These are phyloP conservation scores for Pogoniulus pusillus DNA, from an alignment of 2,797 vertebrate genomes.

Conservation along the genomic window DNA sequence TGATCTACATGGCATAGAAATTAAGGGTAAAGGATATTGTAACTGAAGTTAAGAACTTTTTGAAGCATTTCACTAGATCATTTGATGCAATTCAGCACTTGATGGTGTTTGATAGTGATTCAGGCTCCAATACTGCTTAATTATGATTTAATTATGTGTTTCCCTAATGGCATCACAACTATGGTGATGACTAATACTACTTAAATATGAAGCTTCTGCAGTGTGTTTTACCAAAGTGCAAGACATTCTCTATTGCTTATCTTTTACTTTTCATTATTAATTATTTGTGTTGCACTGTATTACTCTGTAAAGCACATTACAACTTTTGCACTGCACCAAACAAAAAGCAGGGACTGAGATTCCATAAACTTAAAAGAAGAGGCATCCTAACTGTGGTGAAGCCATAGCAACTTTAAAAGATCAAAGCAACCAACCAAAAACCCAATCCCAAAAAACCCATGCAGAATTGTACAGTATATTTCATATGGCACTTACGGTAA, in stretches of 20 bases:
- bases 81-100: neutral
- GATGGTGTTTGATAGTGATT: neutral
- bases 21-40: neutral
- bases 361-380: neutral
- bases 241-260: neutral
- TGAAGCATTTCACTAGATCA: neutral
- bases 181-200: neutral
- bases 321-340: neutral
- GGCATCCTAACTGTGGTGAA: neutral
- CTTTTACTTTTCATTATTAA: neutral
- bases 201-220: neutral
- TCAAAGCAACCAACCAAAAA: neutral
- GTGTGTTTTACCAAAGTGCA: neutral
- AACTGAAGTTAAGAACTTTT: neutral
- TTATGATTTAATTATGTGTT: neutral
- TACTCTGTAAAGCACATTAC: neutral
- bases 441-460: neutral
- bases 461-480: neutral
- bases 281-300: neutral
- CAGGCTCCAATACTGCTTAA: neutral
- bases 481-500: neutral
- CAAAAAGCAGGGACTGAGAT: neutral
- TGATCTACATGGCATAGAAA: neutral
- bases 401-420: neutral
- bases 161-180: neutral